Evolutionary conservation across 2,797 vertebrate species (phyloP), one percentile per base, ranked within the genome.

Genomic region (Coregonus ussuriensis): DNA sequence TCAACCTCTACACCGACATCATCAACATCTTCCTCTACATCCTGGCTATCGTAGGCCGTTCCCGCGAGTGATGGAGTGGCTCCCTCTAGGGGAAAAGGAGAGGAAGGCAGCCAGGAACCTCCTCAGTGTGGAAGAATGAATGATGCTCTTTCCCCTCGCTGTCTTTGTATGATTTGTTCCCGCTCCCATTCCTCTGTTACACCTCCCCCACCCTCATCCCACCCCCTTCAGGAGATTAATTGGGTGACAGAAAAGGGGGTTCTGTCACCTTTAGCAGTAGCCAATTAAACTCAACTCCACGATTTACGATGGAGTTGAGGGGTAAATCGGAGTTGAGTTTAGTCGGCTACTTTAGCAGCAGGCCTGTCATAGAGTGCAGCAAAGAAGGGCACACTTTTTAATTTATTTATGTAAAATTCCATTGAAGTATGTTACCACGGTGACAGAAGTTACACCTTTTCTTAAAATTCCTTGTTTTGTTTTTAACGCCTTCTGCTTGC

Each of bases 1-100:
- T 98, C 81, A 97, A 96, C 90, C 96, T 99, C 85, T 99, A 98
- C 94, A 98, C 97, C 0, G 97, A 99, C 90, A 97, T 99, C 89
- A 96, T 99, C 90, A 97, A 98, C 93, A 98, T 98, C 82, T 97
- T 98, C 94, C 94, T 97, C 72, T 97, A 97, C 90, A 95, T 98
- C 87, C 88, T 99, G 83, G 94, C 96, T 80, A 95, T 98, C 54
- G 95, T 98, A n/a, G 96, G 96, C 72, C 95, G 95, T 5, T 93
- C 95, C 86, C 95, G 96, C 83, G 96, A 98, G 66, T 98, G 81
- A 95, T 70, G 59, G 7, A 21, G 41, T 25, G 85, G 81, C 6
- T 6, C 29, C 56, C 37, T 75, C 41, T 59, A 77, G 75, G 25
- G 59, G 66, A 71, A 11, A 66, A 47, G 41, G 66, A 75, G 72